Percentiles rank a stretch among this genome's conserved stretches.
Evolutionary conservation across 1,140 invertebrate species (phyloP).

Genomic region (Platorchestia sp.): DNA sequence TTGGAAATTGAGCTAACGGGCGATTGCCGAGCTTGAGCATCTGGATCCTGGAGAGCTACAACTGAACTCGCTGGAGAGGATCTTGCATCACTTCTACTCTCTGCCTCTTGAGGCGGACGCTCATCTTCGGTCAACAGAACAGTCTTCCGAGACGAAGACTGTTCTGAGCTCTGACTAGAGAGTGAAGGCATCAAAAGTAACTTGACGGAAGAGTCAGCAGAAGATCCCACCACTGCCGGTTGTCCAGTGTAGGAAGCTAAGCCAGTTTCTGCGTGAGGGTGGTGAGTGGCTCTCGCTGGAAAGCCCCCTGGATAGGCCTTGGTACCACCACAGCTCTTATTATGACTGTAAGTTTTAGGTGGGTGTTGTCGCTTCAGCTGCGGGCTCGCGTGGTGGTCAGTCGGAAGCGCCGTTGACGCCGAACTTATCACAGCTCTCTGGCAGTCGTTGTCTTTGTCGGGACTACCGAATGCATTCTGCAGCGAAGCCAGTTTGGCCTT

Average conservation of each 20-base stretch:
- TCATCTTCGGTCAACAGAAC: not conserved
- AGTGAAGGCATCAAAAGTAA: not conserved
- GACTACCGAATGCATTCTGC: not conserved
- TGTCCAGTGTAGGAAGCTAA: not conserved
- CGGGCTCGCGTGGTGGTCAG: not conserved
- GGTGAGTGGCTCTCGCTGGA: not conserved
- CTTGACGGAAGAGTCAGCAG: not conserved
- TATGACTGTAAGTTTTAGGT: slow-evolving; percentile 25
- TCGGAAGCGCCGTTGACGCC: not conserved
- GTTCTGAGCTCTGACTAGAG: not conserved
- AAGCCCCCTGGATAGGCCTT: not conserved
- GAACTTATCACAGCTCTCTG: not conserved
- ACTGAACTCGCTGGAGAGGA: not conserved
- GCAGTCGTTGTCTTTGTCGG: not conserved
- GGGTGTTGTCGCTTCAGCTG: slow-evolving; percentile 13
- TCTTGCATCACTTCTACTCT: not conserved
- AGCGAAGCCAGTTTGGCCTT: not conserved
- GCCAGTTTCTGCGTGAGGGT: not conserved
- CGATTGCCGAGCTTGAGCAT: not conserved
- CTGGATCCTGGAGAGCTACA: not conserved
- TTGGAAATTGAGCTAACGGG: not conserved
- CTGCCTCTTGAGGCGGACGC: not conserved
- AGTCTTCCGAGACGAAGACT: not conserved
- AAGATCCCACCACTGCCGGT: not conserved
- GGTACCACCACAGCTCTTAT: not conserved